Base-by-base conservation (phyloP, 2,113 vertebrate species). In the Odocoileus hemionus region DNA sequence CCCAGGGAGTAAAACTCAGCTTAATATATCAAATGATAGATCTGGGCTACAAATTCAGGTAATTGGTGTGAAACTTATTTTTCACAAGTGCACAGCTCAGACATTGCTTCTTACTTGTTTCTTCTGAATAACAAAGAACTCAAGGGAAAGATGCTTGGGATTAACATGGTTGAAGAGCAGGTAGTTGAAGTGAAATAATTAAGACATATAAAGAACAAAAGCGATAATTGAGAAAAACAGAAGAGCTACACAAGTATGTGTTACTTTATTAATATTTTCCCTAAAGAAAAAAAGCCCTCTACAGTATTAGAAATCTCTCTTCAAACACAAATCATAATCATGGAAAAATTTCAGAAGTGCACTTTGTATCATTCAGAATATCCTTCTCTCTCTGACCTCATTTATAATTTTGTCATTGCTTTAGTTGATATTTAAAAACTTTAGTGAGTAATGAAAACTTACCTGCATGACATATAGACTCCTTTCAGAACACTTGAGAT, bases 381-480 rank as follows among this genome's bases (percentile, higher is more conserved):
- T 60, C 9, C 39, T 76, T 28, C 4, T 12, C 70, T 67, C 39
- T 47, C 7, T 89, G 39, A 36, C 11, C 12, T 67, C 45, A 13
- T 64, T 58, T 58, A 43, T 43, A 10, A 86, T 67, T 36, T 33
- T 39, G 55, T 7, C 14, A 43, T 26, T 25, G 43, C 21, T 45
- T 13, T 6, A 2, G 28, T 79, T 54, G 36, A 25, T 43, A 55
- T 9, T 43, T 57, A 52, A 36, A 67, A 12, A 11, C 4, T 55
- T 82, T 64, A 13, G 12, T 14, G 14, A 19, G 5, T 74, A 33
- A 45, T 52, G 3, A 45, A 82, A 23, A 6, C 12, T 19, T 5
- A 0, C 11, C 33, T 15, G 2, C 4, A 23, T 7, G 28, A 2
- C 12, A 1, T 30, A 9, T 12, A 4, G 17, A 39, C 14, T 39